Conservation (phyloP, 2,113 vertebrate genomes). For the Crotalus viridis region DNA sequence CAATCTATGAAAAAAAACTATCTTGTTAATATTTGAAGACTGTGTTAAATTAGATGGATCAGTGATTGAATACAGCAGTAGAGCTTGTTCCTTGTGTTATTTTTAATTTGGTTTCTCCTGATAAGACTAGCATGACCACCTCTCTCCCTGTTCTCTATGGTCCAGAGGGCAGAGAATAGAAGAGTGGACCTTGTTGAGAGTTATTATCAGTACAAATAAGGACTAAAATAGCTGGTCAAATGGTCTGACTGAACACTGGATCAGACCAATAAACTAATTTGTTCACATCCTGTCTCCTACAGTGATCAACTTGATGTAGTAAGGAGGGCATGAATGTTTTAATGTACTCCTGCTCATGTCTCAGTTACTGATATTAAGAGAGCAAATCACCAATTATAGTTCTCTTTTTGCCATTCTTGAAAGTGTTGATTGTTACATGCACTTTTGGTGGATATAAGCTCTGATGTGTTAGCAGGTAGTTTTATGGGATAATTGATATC, state of each 20-base stretch:
- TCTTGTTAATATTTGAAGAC: not conserved
- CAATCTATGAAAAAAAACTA: not conserved
- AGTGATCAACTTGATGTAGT: not conserved
- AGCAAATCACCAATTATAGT: not conserved
- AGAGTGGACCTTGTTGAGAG: not conserved
- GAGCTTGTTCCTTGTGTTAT: not conserved
- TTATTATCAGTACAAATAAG: not conserved
- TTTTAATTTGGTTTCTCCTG: not conserved
- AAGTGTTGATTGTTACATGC: not conserved
- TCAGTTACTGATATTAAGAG: not conserved
- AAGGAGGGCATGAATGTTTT: not conserved
- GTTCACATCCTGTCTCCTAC: not conserved
- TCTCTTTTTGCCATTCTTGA: not conserved
- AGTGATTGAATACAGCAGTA: not conserved
- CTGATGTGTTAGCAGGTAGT: not conserved
- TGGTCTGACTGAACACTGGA: not conserved
- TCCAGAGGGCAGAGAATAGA: not conserved
- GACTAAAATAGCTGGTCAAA: not conserved
- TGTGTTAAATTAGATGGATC: not conserved
- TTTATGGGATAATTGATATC: conserved; percentile 21
- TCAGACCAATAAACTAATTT: not conserved
- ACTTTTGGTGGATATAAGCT: conserved; percentile 8
- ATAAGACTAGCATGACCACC: not conserved
- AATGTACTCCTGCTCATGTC: not conserved
- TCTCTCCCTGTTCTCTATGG: not conserved